Conservation (phyloP, 2,113 vertebrate species). For the Jaculus jaculus region DNA sequence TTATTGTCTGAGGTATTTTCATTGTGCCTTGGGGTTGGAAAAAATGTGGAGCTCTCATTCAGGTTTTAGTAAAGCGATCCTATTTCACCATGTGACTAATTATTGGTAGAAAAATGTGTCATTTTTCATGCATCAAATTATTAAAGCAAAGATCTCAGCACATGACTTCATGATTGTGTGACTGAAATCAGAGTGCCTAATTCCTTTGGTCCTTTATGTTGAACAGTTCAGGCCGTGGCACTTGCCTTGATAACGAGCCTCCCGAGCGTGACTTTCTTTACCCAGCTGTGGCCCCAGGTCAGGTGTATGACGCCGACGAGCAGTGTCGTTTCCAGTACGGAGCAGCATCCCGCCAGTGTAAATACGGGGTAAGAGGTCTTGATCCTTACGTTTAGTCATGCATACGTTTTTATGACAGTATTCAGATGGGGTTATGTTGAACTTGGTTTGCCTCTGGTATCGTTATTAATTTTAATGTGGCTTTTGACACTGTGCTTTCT, state of each 20-base stretch:
- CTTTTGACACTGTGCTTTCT: conserved; percentile 79
- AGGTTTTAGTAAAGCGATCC: conserved; percentile 74
- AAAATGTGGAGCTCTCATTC: conserved; percentile 56
- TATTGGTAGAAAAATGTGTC: conserved; percentile 69
- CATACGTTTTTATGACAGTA: conserved; percentile 68
- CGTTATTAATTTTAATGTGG: conserved; percentile 50
- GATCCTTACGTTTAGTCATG: conserved; percentile 82
- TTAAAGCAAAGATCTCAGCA: conserved; percentile 80
- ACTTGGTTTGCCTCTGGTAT: conserved; percentile 44
- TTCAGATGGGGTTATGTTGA: conserved; percentile 60
- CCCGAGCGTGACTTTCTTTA: conserved; percentile 99
- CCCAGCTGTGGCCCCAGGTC: conserved; percentile 98
- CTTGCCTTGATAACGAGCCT: conserved; percentile 99
- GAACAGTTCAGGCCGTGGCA: conserved; percentile 99
- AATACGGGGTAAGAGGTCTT: conserved; percentile 99
- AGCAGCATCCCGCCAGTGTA: conserved; percentile 97
- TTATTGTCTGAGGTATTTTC: conserved; percentile 74
- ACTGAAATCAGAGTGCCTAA: conserved; percentile 83
- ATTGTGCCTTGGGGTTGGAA: conserved; percentile 66
- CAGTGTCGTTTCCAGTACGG: conserved; percentile 99
- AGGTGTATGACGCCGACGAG: conserved; percentile 98
- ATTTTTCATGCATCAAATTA: conserved; percentile 78
- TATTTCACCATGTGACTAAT: conserved; percentile 72
- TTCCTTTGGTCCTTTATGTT: conserved; percentile 92
- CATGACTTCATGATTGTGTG: conserved; percentile 82